Base-by-base conservation (phyloP, 1,140 invertebrate genomes). In the Monomorium pharaonis region DNA sequence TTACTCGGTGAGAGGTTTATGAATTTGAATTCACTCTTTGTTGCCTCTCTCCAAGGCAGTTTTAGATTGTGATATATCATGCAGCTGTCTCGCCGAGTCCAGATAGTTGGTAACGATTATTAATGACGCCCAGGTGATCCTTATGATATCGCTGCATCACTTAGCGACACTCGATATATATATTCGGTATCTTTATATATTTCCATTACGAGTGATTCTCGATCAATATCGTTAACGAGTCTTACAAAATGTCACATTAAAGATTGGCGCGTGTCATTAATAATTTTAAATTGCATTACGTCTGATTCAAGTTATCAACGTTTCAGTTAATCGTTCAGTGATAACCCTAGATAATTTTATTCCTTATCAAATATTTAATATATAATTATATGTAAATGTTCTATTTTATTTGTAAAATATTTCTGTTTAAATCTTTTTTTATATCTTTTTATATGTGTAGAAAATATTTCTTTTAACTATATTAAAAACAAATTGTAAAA, bases 71-170 rank as follows among this genome's bases (percentile, higher is more conserved):
- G 67, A 83, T 74, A 83, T 72, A 72, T 81, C 51, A 81, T 72
- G 65, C 65, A 72, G 78, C 78, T 72, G 65, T 81, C 78, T 81
- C 51, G 42, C 51, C 14, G 65, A 56, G 78, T 30, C 49, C 67
- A 30, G 78, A 70, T 70, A 81, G 65, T 67, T 77, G 76, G 60
- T 81, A 72, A 81, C 78, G 78, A 81, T 70, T 81, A 81, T 81
- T 72, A 81, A 81, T 81, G 78, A 70, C 44, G 47, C 65, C 24
- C 65, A 27, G 14, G 27, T 42, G 65, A 81, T 81, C 44, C 51
- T 81, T 81, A 33, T 56, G 65, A 80, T 80, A 69, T 69, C 65
- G 65, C 65, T 58, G 78, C 33, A 72, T 72, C 78, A 72, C 65
- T 81, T 81, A 72, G 78, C 51, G 78, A 72, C 65, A 81, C 27